Evolutionary conservation across 2,888 invertebrate species (phyloP), one percentile per base, ranked within the genome.

Genomic region (Luperina testacea): DNA sequence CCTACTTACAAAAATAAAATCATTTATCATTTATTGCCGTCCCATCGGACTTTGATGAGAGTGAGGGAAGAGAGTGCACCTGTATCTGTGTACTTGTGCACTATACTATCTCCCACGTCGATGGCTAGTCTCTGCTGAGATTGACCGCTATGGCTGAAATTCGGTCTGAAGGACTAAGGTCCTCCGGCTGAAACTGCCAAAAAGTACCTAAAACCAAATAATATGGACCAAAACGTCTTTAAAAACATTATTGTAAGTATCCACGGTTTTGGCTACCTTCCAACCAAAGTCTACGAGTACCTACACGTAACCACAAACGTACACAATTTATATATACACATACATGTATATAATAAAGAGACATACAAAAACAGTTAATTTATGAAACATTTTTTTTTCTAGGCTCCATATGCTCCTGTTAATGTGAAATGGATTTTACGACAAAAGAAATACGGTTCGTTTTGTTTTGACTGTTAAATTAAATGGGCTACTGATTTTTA

Each of bases 401-500:
- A 17, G 73, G 74, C 72, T 78, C 63, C 75, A 68, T 83, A 82
- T 69, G 74, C 61, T 65, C 15, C 11, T 53, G 69, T 70, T 80
- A 72, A 80, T 61, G 51, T 65, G 76, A 87, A 81, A 82, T 75
- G 63, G 13, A 32, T 85, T 88, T 74, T 78, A 87, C 61, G 15
- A 27, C 17, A 9, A 32, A 65, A 63, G 77, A 69, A 45, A 78
- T 78, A 83, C 15, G 82, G 77, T 78, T n/a, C 65, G 72, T 84
- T 87, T 88, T 82, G 42, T 71, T 80, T 76, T 79, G 61, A 67
- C 70, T 38, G 75, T 84, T 71, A 38, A 59, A 77, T 88, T 81
- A 78, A 84, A 87, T 82, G 80, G 79, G 42, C 72, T 63, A 53
- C 77, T 82, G 78, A 88, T 78, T 87, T 87, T 79, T 71, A 74